A percentile compares a stretch with the other conserved stretches of the same genome.
phyloP scores from a whole-genome alignment of 2,888 invertebrate species.

The Pyrgus malvae region DNA sequence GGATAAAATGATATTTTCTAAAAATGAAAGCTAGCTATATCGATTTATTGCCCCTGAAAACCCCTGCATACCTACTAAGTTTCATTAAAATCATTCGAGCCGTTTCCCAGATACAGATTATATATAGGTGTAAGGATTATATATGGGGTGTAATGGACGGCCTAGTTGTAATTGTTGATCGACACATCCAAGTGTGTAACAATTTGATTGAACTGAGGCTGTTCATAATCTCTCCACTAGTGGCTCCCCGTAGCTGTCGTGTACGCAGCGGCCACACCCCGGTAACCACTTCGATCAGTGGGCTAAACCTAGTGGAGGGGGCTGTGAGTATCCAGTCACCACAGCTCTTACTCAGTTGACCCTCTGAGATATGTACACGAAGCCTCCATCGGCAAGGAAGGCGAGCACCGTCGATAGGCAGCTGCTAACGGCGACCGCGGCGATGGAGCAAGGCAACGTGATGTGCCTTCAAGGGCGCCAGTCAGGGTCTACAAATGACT shows the following conservation, averaged over 20 bases:
- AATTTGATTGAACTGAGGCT: neutral
- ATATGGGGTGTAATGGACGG: too few species aligned
- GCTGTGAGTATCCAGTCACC: neutral
- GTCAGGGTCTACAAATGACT: neutral
- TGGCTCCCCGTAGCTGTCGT: neutral
- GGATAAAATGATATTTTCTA: too few species aligned
- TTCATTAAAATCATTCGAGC: too few species aligned
- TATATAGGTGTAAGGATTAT: too few species aligned
- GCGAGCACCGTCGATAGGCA: slow-evolving; percentile 6
- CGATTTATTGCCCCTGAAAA: too few species aligned
- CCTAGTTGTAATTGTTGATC: neutral
- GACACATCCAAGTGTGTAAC: neutral
- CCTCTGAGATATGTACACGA: neutral
- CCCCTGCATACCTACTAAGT: too few species aligned
- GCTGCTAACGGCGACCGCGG: neutral
- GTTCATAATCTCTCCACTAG: neutral
- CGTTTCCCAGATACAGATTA: too few species aligned
- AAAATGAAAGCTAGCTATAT: too few species aligned
- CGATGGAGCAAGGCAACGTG: neutral
- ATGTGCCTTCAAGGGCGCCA: too few species aligned
- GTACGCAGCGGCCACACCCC: too few species aligned
- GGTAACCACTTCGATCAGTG: neutral
- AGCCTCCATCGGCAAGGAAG: slow-evolving; percentile 4
- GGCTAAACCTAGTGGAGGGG: neutral
- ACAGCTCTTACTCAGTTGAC: neutral